These are phyloP conservation scores for Lithodes maja DNA, from an alignment of 2,888 invertebrate species.

Conservation along the genomic window DNA sequence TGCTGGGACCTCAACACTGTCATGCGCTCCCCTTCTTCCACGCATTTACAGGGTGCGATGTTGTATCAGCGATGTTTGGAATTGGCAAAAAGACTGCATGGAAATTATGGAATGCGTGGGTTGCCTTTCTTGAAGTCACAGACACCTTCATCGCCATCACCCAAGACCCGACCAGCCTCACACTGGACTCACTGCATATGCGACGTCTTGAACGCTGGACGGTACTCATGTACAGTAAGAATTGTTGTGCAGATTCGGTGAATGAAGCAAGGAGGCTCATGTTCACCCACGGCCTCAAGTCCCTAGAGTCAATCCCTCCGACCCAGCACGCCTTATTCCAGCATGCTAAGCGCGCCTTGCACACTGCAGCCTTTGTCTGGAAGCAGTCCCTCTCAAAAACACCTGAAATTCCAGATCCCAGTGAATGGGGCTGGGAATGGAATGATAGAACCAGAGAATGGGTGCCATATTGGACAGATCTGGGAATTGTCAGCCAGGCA, in stretches of 20 bases:
- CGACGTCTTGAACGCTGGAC: not conserved
- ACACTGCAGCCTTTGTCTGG: not conserved
- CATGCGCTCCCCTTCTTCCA: not conserved
- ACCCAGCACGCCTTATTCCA: conserved; percentile 19
- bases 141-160: not conserved
- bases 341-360: conserved; percentile 1
- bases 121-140: not conserved
- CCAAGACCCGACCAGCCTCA: conserved; percentile 7
- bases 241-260: not conserved
- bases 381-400: conserved; percentile 2
- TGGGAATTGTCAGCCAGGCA: not conserved
- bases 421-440: conserved; percentile 13
- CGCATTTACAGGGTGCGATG: not conserved
- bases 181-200: not conserved
- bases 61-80: not conserved
- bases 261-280: conserved; percentile 11
- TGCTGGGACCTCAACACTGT: not conserved
- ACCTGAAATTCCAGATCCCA: not conserved
- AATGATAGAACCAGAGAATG: not conserved
- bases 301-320: conserved; percentile 1
- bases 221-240: conserved; percentile 14
- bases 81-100: conserved; percentile 24
- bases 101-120: conserved; percentile 4
- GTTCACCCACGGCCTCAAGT: not conserved
- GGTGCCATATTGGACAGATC: not conserved